Evolutionary conservation across 2,888 invertebrate species (phyloP).

Genomic region (Drosophila anomelani): DNA sequence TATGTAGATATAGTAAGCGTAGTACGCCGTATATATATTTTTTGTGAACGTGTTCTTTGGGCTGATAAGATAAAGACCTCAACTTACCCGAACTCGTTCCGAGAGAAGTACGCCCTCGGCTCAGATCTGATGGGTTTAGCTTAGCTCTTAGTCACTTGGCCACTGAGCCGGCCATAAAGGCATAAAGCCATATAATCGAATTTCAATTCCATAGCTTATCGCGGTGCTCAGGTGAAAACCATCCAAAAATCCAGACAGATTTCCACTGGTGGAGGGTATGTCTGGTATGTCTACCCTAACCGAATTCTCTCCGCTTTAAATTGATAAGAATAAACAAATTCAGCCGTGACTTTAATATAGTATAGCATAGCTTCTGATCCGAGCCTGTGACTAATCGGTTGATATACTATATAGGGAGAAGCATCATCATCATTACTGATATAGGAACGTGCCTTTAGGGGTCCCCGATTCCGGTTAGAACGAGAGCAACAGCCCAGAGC

Average conservation of each 20-base stretch:
- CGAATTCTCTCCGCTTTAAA: slow-evolving; percentile 2
- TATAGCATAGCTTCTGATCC: slow-evolving; percentile 19
- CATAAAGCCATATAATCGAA: slow-evolving; percentile 46
- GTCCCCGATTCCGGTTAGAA: slow-evolving; percentile 16
- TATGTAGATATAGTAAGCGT: slow-evolving; percentile 37
- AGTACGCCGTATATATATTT: slow-evolving; percentile 44
- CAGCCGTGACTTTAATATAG: slow-evolving; percentile 4
- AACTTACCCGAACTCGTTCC: slow-evolving; percentile 1
- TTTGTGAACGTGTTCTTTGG: slow-evolving; percentile 60
- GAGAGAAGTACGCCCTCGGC: slow-evolving; percentile 1
- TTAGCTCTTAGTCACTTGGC: slow-evolving; percentile 26
- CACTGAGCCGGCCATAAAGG: slow-evolving; percentile 46
- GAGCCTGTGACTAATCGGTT: slow-evolving; percentile 36
- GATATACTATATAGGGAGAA: slow-evolving; percentile 13
- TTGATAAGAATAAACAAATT: slow-evolving; percentile 20
- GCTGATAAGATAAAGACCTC: slow-evolving; percentile 61
- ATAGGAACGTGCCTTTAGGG: slow-evolving; percentile 62
- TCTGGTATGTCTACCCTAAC: slow-evolving; percentile 3
- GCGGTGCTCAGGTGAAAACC: no score
- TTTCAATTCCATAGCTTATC: slow-evolving; percentile 15
- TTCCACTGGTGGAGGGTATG: slow-evolving; percentile 10
- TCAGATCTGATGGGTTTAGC: slow-evolving; percentile 26
- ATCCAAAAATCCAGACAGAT: slow-evolving; percentile 15
- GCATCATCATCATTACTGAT: slow-evolving; percentile 18
- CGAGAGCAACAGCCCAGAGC: slow-evolving; percentile 6